phyloP scores from a whole-genome alignment of 2,113 vertebrate species.

The Crocuta crocuta region DNA sequence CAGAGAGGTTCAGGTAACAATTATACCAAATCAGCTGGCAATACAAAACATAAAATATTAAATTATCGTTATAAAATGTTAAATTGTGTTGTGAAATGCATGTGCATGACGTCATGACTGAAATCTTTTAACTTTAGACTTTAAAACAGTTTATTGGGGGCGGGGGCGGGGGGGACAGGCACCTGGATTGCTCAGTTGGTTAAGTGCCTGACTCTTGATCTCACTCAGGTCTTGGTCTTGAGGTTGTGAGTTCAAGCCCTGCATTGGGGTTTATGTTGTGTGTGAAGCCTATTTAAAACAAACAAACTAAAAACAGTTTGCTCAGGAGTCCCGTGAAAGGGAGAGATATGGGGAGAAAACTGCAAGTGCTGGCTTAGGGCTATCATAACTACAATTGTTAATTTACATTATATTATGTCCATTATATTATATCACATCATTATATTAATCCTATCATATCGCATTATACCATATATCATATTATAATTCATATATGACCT shows the following conservation, averaged over 20 bases:
- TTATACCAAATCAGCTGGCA: conserved; percentile 3
- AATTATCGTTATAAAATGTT: conserved; percentile 5
- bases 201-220: too few relatives aligned
- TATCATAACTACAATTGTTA: background rate
- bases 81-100: conserved; percentile 36
- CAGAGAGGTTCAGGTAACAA: conserved; percentile 38
- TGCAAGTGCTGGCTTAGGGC: background rate
- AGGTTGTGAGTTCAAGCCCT: too few relatives aligned
- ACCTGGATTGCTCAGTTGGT: too few relatives aligned
- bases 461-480: background rate
- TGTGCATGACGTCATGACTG: background rate
- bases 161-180: too few relatives aligned
- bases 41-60: background rate
- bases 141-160: background rate
- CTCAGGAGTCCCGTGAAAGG: background rate
- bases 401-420: background rate
- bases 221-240: too few relatives aligned
- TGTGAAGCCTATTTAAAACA: too few relatives aligned
- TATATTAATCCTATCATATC: background rate
- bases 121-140: conserved; percentile 62
- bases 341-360: background rate
- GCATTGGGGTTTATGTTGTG: too few relatives aligned
- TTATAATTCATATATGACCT: background rate
- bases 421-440: background rate
- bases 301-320: background rate